Evolutionary conservation across 2,888 invertebrate species (phyloP).

Genomic region (Onthophagus sagittarius): DNA sequence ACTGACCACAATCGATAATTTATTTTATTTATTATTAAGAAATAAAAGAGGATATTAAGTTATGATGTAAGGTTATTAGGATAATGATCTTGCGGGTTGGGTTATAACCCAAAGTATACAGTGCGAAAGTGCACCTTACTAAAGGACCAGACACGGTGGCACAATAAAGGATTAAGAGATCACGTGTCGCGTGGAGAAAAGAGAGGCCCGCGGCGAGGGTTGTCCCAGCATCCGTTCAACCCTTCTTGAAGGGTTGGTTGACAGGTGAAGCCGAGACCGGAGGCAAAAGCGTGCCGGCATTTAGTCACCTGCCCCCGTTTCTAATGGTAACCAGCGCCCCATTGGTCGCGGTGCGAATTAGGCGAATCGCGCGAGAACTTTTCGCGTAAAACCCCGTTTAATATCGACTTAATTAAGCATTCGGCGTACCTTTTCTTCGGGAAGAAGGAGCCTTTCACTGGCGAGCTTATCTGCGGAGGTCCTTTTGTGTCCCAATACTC

Average conservation of each 20-base stretch:
- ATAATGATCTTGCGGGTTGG: not conserved
- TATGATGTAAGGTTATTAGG: not conserved
- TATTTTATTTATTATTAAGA: too few species aligned
- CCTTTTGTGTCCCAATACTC: slow-evolving; percentile 41
- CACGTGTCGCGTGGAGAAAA: not conserved
- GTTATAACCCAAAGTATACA: not conserved
- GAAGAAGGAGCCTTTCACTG: not conserved
- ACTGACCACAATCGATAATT: too few species aligned
- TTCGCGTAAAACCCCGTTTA: not conserved
- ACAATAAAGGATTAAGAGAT: not conserved
- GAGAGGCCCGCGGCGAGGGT: not conserved
- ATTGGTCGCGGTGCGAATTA: not conserved
- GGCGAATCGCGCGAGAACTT: not conserved
- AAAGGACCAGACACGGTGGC: not conserved
- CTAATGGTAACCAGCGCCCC: not conserved
- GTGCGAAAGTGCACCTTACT: not conserved
- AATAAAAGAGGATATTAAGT: too few species aligned
- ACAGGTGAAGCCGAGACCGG: not conserved
- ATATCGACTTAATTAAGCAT: not conserved
- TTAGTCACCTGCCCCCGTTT: not conserved
- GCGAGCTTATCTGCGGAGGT: slow-evolving; percentile 39
- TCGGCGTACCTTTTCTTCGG: not conserved
- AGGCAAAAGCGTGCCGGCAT: not conserved
- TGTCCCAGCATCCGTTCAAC: not conserved
- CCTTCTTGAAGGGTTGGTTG: not conserved